A percentile compares a stretch with the other conserved stretches of the same genome.
These are phyloP conservation scores for Notospermus geniculatus DNA, from an alignment of 1,140 invertebrate genomes.

Conservation along the genomic window DNA sequence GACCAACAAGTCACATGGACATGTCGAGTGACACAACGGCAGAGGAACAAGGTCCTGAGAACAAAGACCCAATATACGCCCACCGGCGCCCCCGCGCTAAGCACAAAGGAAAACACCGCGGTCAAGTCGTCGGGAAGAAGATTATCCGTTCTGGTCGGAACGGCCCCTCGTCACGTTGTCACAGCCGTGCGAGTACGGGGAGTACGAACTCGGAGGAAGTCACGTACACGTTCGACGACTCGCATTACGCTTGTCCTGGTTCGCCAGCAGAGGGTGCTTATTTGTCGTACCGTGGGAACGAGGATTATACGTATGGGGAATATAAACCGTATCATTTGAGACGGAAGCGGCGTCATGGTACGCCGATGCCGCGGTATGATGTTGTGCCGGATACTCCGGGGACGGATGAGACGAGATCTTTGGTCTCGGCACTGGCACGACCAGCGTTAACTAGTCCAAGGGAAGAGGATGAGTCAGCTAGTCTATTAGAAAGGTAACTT, in stretches of 20 bases:
- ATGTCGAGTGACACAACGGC: conserved; percentile 40
- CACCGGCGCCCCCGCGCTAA: conserved; percentile 30
- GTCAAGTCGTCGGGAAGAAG: conserved; percentile 30
- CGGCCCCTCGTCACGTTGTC: conserved; percentile 23
- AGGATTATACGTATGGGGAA: neutral
- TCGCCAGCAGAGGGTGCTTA: conserved; percentile 1
- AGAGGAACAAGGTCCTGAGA: conserved; percentile 26
- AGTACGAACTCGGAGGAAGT: conserved; percentile 47
- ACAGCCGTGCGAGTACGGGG: conserved; percentile 35
- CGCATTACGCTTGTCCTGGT: conserved; percentile 15
- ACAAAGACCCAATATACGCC: conserved; percentile 17
- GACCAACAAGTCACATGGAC: conserved; percentile 18
- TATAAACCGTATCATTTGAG: conserved; percentile 1
- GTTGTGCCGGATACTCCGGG: conserved; percentile 31
- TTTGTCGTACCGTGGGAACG: neutral
- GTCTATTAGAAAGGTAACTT: conserved; percentile 37
- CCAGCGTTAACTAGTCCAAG: conserved; percentile 29
- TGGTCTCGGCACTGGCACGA: conserved; percentile 27
- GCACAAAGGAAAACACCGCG: conserved; percentile 36
- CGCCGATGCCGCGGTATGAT: conserved; percentile 26
- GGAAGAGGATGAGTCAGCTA: conserved; percentile 33
- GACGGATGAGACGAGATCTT: conserved; percentile 32
- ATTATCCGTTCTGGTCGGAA: neutral
- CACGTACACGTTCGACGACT: conserved; percentile 38
- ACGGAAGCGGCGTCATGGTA: neutral